Percentiles rank a stretch among this genome's conserved stretches.
Conservation (phyloP, 2,888 invertebrate species). For the Vesta saturnalis region DNA sequence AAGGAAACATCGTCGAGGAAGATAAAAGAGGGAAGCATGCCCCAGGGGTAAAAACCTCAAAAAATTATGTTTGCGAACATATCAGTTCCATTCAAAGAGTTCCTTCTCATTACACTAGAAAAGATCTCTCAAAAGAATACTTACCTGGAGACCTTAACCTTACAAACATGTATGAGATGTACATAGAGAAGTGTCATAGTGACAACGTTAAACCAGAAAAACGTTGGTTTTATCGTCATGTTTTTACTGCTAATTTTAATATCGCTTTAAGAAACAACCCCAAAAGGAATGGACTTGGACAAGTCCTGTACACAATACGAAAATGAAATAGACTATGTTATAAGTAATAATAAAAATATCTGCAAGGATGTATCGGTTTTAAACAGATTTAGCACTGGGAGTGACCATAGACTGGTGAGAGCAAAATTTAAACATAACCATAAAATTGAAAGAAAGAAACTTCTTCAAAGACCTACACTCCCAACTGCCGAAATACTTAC, state of each 20-base stretch:
- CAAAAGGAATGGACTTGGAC: background rate
- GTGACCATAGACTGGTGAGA: too few relatives aligned
- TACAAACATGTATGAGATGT: too few relatives aligned
- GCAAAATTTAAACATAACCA: too few relatives aligned
- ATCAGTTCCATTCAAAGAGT: background rate
- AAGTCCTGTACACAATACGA: background rate
- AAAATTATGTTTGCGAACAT: background rate
- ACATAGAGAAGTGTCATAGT: background rate
- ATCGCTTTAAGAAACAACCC: background rate
- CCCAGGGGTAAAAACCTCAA: background rate
- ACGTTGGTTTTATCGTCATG: background rate
- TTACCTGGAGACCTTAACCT: too few relatives aligned
- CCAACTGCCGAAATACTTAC: too few relatives aligned
- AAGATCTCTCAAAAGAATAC: background rate
- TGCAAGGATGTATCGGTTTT: background rate
- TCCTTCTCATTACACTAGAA: background rate
- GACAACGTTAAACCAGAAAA: background rate
- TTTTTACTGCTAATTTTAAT: background rate
- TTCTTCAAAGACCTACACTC: too few relatives aligned
- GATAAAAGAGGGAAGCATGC: background rate
- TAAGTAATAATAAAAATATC: too few relatives aligned
- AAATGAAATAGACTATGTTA: background rate
- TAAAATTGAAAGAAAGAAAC: too few relatives aligned
- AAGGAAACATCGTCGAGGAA: background rate
- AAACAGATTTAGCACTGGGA: too few relatives aligned